Evolutionary conservation across 1,140 invertebrate species (phyloP).

Genomic region (Oncopodura yosiiana): DNA sequence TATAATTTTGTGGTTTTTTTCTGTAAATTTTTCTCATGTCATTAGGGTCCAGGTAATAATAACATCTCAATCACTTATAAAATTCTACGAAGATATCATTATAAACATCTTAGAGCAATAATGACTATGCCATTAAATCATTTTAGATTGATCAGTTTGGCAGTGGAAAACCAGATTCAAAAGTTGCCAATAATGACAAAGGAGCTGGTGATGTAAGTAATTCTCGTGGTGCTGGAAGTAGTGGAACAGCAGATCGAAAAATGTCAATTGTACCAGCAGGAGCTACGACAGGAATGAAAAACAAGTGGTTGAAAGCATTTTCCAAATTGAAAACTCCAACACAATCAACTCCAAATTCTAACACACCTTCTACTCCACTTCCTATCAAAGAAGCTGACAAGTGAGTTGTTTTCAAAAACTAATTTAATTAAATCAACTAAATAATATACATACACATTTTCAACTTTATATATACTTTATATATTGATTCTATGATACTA

Average conservation of each 20-base stretch:
- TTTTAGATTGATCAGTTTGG: not conserved
- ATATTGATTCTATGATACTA: too few relatives aligned
- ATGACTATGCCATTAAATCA: slow-evolving; percentile 3
- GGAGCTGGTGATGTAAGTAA: not conserved
- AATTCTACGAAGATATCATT: not conserved
- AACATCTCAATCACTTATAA: not conserved
- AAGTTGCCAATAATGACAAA: not conserved
- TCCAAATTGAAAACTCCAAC: slow-evolving; percentile 77
- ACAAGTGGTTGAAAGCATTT: slow-evolving; percentile 95
- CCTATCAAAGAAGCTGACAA: slow-evolving; percentile 40
- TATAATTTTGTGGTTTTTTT: too few relatives aligned
- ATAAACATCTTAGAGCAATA: too few relatives aligned
- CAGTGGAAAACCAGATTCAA: not conserved
- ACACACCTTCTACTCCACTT: not conserved
- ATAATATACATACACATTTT: too few relatives aligned
- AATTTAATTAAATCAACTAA: too few relatives aligned
- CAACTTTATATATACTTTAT: too few relatives aligned
- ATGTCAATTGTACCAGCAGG: slow-evolving; percentile 72
- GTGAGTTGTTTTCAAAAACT: slow-evolving; percentile 41
- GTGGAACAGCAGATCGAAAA: slow-evolving; percentile 55
- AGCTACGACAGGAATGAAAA: slow-evolving; percentile 76
- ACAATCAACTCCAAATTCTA: slow-evolving; percentile 28
- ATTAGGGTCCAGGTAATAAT: slow-evolving; percentile 30
- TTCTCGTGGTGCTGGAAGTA: not conserved
- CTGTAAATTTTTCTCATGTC: too few relatives aligned